Conservation (phyloP, 2,797 vertebrate genomes). For the Scarus forsteni region DNA sequence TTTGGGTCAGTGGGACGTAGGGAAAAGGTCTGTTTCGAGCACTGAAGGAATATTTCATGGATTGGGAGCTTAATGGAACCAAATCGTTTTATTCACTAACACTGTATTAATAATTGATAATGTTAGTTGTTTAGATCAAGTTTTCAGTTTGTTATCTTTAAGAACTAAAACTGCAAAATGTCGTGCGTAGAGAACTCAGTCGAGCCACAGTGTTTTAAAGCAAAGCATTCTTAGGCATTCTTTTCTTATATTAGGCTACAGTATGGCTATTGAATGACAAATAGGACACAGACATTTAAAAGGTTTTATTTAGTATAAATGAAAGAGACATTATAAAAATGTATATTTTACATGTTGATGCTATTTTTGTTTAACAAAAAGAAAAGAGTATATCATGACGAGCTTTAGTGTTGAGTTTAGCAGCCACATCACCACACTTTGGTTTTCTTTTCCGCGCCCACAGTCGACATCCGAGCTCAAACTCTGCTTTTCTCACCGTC, state of each 20-base stretch:
- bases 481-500: constrained; percentile 80
- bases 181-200: constrained; percentile 89
- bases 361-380: constrained; percentile 95
- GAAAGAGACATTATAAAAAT: constrained; percentile 91
- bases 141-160: constrained; percentile 94
- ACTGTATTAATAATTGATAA: constrained; percentile 90
- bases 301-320: constrained; percentile 95
- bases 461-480: constrained; percentile 57
- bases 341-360: constrained; percentile 97
- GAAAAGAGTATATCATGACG: constrained; percentile 90
- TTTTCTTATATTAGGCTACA: constrained; percentile 90
- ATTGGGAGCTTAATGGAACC: constrained; percentile 70
- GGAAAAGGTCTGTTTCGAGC: constrained; percentile 52
- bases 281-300: constrained; percentile 88
- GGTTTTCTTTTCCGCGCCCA: constrained; percentile 89
- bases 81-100: constrained; percentile 86
- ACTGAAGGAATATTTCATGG: constrained; percentile 72
- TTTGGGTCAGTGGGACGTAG: constrained; percentile 44
- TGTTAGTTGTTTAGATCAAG: constrained; percentile 90
- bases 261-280: constrained; percentile 90
- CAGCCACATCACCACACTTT: constrained; percentile 91
- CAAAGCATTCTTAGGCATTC: constrained; percentile 88
- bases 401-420: constrained; percentile 92
- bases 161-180: constrained; percentile 88
- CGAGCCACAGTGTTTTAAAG: constrained; percentile 88